Percentiles rank a stretch among this genome's conserved stretches.
These are phyloP conservation scores for Drosophila rufa DNA, from an alignment of 1,140 invertebrate species.

Conservation along the genomic window DNA sequence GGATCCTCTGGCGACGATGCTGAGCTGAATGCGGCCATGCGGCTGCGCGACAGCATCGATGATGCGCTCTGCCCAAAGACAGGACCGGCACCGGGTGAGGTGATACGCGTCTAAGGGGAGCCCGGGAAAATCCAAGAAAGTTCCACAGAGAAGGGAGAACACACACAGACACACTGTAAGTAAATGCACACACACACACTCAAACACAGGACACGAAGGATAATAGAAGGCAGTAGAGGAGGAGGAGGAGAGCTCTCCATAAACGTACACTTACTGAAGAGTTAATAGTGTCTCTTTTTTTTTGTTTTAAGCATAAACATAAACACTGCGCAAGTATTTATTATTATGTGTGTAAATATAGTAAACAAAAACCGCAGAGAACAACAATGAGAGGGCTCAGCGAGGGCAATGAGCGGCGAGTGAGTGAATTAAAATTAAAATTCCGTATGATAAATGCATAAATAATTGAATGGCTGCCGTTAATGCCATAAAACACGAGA, in stretches of 20 bases:
- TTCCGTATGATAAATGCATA: constrained; percentile 64
- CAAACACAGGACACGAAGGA: neutral
- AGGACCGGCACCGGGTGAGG: constrained; percentile 69
- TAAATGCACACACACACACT: constrained; percentile 35
- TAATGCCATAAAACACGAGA: constrained; percentile 54
- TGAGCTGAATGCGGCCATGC: constrained; percentile 54
- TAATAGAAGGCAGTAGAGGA: neutral
- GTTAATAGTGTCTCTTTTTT: constrained; percentile 21
- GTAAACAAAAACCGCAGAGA: constrained; percentile 15
- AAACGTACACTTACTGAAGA: constrained; percentile 4
- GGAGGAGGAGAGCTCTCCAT: neutral
- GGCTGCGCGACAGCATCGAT: constrained; percentile 70
- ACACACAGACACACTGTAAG: constrained; percentile 50
- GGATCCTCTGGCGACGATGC: constrained; percentile 35
- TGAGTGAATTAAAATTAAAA: constrained; percentile 51
- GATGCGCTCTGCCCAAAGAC: constrained; percentile 72
- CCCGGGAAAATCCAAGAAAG: neutral
- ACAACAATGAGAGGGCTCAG: constrained; percentile 5
- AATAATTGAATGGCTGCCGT: constrained; percentile 61
- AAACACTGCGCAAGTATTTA: constrained; percentile 59
- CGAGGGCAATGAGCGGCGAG: neutral
- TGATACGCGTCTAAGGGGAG: constrained; percentile 75
- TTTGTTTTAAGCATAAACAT: constrained; percentile 16
- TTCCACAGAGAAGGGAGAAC: neutral
- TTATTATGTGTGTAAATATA: constrained; percentile 69